Conservation (phyloP, 2,888 invertebrate genomes). For the Xanthorhoe spadicearia region DNA sequence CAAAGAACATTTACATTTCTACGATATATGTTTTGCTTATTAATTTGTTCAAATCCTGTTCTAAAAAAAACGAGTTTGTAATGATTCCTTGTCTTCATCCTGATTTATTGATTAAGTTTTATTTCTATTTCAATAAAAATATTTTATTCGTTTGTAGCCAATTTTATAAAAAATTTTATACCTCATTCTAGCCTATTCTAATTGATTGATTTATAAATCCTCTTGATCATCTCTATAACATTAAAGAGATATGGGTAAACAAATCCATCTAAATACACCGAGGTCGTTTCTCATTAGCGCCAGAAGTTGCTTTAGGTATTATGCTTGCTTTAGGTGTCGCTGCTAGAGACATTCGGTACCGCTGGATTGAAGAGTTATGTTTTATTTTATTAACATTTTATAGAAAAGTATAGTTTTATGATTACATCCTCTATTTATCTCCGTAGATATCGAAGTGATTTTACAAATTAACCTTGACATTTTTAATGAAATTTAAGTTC, state of each 20-base stretch:
- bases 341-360: neutral
- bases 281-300: neutral
- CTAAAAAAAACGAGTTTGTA: neutral
- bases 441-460: too few species aligned
- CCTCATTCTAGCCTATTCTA: neutral
- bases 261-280: neutral
- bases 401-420: neutral
- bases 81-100: too few species aligned
- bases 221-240: neutral
- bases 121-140: too few species aligned
- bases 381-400: neutral
- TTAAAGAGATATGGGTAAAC: slow-evolving; percentile 1
- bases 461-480: too few species aligned
- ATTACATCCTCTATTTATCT: neutral
- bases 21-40: neutral
- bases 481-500: too few species aligned
- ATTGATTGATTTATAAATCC: neutral
- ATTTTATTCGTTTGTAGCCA: too few species aligned
- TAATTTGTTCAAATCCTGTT: neutral
- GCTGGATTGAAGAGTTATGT: neutral
- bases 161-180: too few species aligned
- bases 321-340: neutral
- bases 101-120: too few species aligned
- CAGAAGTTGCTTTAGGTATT: neutral
- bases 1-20: slow-evolving; percentile 16